These are phyloP conservation scores for Danio rerio DNA, from an alignment of 2,113 vertebrate genomes.

Conservation along the genomic window GRCz12tu NC_133188.1:47817001-47817500, in stretches of 20 bases:
- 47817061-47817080: neutral
- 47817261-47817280: slow-evolving; percentile 11
- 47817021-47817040: neutral
- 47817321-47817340: neutral
- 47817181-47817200: neutral
- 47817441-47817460: slow-evolving; percentile 40
- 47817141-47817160: slow-evolving; percentile 1
- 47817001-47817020: neutral
- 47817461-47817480: slow-evolving; percentile 7
- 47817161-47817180: slow-evolving; percentile 20
- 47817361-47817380: slow-evolving; percentile 16
- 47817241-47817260: slow-evolving; percentile 21
- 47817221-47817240: slow-evolving; percentile 36
- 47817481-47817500: neutral
- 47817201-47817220: neutral
- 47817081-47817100: neutral
- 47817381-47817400: neutral
- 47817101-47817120: neutral
- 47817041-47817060: neutral
- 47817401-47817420: slow-evolving; percentile 31
- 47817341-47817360: slow-evolving; percentile 10
- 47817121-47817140: neutral
- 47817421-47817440: slow-evolving; percentile 13
- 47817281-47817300: slow-evolving; percentile 16
- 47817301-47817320: slow-evolving; percentile 17